phyloP scores from a whole-genome alignment of 2,113 vertebrate species.

The mouse (Mus musculus) region DNA sequence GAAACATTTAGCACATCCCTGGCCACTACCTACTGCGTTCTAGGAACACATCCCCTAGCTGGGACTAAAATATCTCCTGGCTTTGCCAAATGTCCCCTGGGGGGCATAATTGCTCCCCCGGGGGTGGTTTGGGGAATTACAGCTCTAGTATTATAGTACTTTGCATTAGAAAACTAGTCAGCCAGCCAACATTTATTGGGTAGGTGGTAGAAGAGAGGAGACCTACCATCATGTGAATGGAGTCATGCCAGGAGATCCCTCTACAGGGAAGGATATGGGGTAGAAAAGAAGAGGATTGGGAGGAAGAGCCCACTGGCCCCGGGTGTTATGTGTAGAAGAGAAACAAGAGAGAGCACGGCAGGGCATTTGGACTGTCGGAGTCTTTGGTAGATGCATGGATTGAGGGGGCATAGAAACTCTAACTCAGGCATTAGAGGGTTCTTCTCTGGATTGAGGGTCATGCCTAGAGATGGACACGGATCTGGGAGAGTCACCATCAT shows the following conservation, averaged over 20 bases:
- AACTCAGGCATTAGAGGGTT: not conserved
- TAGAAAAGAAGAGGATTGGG: not conserved
- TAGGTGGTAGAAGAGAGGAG: not conserved
- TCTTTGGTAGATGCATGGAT: not conserved
- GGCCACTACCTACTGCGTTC: not conserved
- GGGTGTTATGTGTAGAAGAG: too few species aligned
- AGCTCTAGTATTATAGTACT: not conserved
- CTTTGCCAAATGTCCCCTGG: conserved; percentile 18
- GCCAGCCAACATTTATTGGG: not conserved
- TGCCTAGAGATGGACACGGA: not conserved
- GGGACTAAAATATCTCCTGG: not conserved
- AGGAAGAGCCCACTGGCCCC: too few species aligned
- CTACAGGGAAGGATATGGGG: not conserved
- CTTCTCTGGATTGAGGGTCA: not conserved
- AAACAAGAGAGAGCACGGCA: too few species aligned
- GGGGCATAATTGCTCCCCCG: not conserved
- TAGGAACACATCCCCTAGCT: not conserved
- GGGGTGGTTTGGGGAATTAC: not conserved
- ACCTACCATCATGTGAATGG: not conserved
- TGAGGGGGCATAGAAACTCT: not conserved
- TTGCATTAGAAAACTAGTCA: not conserved
- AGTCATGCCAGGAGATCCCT: not conserved
- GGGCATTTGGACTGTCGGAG: too few species aligned
- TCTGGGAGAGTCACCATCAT: not conserved
- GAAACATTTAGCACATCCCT: not conserved